These are phyloP conservation scores for Drosophila flavopinicola DNA, from an alignment of 2,888 invertebrate genomes.

Conservation along the genomic window DNA sequence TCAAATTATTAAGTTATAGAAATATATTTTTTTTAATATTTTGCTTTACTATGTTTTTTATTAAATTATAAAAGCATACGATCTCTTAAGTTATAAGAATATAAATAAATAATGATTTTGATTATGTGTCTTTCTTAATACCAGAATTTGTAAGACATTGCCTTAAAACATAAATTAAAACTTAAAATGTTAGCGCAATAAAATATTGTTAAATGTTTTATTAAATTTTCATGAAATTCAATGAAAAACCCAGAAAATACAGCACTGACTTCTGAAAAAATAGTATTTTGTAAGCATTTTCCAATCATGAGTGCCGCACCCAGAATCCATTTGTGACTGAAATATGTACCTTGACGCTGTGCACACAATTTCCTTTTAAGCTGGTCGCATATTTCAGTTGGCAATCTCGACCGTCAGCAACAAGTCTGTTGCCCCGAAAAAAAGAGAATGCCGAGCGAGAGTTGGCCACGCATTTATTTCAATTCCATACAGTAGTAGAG, in stretches of 20 bases:
- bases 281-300: neutral
- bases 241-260: neutral
- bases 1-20: neutral
- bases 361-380: constrained; percentile 4
- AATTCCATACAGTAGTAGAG: constrained; percentile 34
- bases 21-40: too few relatives aligned
- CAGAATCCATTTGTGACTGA: neutral
- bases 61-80: too few relatives aligned
- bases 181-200: too few relatives aligned
- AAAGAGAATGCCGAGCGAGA: constrained; percentile 5
- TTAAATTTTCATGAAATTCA: too few relatives aligned
- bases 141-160: too few relatives aligned
- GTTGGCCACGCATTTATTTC: constrained; percentile 47
- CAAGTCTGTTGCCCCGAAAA: constrained; percentile 13
- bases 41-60: too few relatives aligned
- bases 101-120: too few relatives aligned
- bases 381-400: constrained; percentile 21
- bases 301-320: neutral
- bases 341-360: neutral
- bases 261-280: too few relatives aligned
- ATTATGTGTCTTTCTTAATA: too few relatives aligned
- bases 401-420: constrained; percentile 23
- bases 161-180: too few relatives aligned
- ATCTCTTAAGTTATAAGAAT: too few relatives aligned
- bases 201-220: too few relatives aligned